Evolutionary conservation across 2,888 invertebrate genomes (phyloP), one percentile per base, ranked within the genome.

Genomic region (Atethmia centrago): DNA sequence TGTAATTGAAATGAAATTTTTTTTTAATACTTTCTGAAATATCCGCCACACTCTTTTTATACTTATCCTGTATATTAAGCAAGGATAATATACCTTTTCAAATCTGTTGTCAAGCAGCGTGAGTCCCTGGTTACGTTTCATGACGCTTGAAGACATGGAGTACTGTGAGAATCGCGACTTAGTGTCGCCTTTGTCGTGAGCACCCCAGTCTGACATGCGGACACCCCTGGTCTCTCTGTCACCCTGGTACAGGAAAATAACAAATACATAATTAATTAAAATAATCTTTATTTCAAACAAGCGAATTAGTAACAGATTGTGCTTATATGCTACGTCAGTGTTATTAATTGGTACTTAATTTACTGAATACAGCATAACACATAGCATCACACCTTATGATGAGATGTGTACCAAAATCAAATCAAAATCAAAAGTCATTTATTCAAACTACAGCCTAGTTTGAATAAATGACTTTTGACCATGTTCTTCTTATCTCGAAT

Each of bases 91-190:
- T 86, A 98, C 98, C 95, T 98, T 97, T 94, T 99, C 99, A 95
- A 99, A 99, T 85, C 98, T 97, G 87, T 98, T 97, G 94, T 99
- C 99, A 0, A 99, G 94, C 25, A 98, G 92, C 0, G 97, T 96
- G 0, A 99, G 96, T 14, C 98, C 98, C 69, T 98, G 97, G 93
- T 98, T 99, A 70, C 99, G 97, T 25, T 97, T 95, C 40, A 99
- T 98, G 2, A 99, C 98, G 84, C 99, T 99, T 45, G 99, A 99
- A 0, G 98, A 98, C 98, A 99, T 98, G 0, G 99, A 99, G 93
- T 99, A 99, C 87, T 98, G 98, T 0, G 99, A 99, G 94, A 99
- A 99, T 14, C 98, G 97, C 0, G 99, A 98, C 91, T 98, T 98
- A 0, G 98, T 98, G 92, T 99, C 99, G 85, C 98, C 98, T 61